A percentile compares a stretch with the other conserved stretches of the same genome.
Evolutionary conservation across 2,113 vertebrate genomes (phyloP).

Genomic region (Triplophysa tibetana): DNA sequence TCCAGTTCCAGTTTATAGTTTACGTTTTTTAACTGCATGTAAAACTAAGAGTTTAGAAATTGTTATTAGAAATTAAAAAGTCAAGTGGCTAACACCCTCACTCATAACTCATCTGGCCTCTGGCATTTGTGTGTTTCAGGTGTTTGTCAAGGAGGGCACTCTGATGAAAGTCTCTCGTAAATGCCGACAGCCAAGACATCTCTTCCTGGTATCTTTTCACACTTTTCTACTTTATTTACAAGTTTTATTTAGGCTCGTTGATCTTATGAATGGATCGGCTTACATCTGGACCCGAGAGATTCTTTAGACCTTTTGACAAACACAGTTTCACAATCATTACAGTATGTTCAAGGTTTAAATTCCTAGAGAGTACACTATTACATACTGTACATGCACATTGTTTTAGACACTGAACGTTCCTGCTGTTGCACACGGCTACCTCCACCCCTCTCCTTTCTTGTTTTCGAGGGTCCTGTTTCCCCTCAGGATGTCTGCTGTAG

Average conservation of each 20-base stretch:
- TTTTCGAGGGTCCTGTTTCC: slow-evolving; percentile 75
- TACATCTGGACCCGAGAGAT: no score
- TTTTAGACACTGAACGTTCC: neutral
- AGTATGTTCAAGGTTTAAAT: neutral
- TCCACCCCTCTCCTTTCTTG: slow-evolving; percentile 55
- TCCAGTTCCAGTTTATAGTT: slow-evolving; percentile 7
- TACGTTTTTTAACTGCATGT: slow-evolving; percentile 13
- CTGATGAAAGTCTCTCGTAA: slow-evolving; percentile 93
- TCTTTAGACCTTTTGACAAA: no score
- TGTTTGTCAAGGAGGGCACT: slow-evolving; percentile 94
- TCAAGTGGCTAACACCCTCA: slow-evolving; percentile 2
- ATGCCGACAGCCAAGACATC: slow-evolving; percentile 85
- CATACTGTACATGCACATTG: neutral
- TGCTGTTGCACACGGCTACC: slow-evolving; percentile 11
- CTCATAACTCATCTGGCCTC: slow-evolving; percentile 10
- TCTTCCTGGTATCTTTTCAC: slow-evolving; percentile 85
- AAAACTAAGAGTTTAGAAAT: slow-evolving; percentile 16
- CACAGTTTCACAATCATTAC: neutral
- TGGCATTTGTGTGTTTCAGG: slow-evolving; percentile 68
- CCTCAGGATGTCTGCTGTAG: slow-evolving; percentile 79
- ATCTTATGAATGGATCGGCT: neutral
- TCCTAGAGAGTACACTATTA: neutral
- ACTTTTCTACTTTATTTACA: neutral
- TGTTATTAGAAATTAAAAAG: slow-evolving; percentile 23
- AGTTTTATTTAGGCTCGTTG: neutral